These are phyloP conservation scores for Misgurnus anguillicaudatus DNA, from an alignment of 2,113 vertebrate species.

Conservation along the genomic window DNA sequence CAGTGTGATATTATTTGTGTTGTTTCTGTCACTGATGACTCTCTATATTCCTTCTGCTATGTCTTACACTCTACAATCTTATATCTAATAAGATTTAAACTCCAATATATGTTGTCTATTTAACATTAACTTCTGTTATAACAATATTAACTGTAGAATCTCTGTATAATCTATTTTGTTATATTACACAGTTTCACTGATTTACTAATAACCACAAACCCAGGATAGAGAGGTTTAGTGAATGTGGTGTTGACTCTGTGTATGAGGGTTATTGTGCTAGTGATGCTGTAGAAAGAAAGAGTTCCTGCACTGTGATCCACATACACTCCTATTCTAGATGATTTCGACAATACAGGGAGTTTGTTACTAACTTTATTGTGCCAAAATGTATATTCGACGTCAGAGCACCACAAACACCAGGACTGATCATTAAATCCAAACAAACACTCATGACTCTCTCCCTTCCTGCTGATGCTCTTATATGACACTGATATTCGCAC, in stretches of 20 bases:
- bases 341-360: background rate
- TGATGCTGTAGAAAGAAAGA: background rate
- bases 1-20: no score
- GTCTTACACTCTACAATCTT: no score
- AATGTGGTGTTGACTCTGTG: background rate
- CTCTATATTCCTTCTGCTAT: no score
- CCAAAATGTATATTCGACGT: background rate
- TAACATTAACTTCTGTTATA: background rate
- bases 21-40: no score
- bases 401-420: background rate
- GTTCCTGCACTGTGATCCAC: background rate
- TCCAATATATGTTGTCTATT: background rate
- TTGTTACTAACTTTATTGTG: background rate
- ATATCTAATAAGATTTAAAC: no score
- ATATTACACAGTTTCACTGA: background rate
- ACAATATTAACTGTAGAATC: background rate
- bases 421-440: conserved; percentile 22
- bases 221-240: background rate
- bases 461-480: conserved; percentile 13
- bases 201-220: background rate
- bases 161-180: background rate
- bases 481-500: conserved; percentile 7
- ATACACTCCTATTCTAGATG: background rate
- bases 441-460: background rate
- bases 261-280: background rate